Base-by-base conservation (phyloP, 2,797 vertebrate genomes). In the Molossus alvarezi region DNA sequence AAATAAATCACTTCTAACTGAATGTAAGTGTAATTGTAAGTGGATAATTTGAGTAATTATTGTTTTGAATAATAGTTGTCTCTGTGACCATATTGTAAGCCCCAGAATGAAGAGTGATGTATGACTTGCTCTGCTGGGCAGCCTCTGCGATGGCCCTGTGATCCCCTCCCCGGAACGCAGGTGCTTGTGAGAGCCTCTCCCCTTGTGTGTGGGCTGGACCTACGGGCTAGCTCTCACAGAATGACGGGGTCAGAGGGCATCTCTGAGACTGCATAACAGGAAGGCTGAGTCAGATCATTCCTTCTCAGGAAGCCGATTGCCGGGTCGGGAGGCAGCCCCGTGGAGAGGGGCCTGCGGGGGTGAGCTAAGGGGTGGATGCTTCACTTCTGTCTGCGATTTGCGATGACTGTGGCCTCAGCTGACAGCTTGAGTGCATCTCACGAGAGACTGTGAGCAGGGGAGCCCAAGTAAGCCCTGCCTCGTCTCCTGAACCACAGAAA, bases 321-420 rank as follows among this genome's bases (percentile, higher is more conserved):
- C 51, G 3, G 11, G 33, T 11, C 0, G 7, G 14, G 21, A 93
- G 73, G 57, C 8, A 25, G 14, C 65, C 33, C 29, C 27, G 17
- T 25, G 23, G 17, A 79, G 48, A 51, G 1, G 41, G 20, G 6
- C 8, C 29, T 14, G 10, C 2, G 0, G 0, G 6, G 10, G 57
- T 15, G 57, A 84, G 23, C 29, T 13, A 2, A 10, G 11, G 9
- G 51, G n/a, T 33, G 5, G 7, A n/a, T 12, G 27, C 29, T 64
- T 45, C 17, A n/a, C 21, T 3, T 51, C 9, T 29, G 9, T 20
- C 72, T 45, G 33, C 65, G 79, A 64, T 29, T 76, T 65, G 29
- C 72, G 64, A 55, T 6, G 37, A 83, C 21, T 6, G 1, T 5
- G 83, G 23, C 69, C 60, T 69, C 41, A 29, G 51, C 60, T 37